Evolutionary conservation across 1,140 invertebrate species (phyloP).

Genomic region (Pomphorhynchus laevis): DNA sequence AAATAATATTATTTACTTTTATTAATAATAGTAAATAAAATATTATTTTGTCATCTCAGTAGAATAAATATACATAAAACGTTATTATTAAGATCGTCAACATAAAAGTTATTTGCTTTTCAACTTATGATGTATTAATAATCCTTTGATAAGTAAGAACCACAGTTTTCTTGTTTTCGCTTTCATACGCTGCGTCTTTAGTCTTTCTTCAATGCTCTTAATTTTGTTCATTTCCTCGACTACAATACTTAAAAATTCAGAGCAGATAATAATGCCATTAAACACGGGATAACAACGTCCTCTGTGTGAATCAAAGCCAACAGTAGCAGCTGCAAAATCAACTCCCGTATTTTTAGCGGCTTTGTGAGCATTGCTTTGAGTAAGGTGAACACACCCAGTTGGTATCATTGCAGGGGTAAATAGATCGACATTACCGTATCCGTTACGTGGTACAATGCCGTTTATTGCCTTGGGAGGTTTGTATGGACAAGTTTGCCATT

Average conservation of each 20-base stretch:
- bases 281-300: conserved; percentile 41
- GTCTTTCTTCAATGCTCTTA: background rate
- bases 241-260: background rate
- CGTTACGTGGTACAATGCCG: conserved; percentile 65
- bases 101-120: conserved; percentile 46
- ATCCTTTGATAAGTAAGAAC: conserved; percentile 41
- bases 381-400: conserved; percentile 50
- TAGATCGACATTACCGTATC: conserved; percentile 83
- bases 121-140: conserved; percentile 43
- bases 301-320: conserved; percentile 60
- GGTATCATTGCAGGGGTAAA: conserved; percentile 75
- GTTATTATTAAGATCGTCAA: no score
- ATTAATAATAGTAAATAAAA: no score
- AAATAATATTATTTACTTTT: no score
- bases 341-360: conserved; percentile 56
- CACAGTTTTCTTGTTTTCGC: conserved; percentile 46
- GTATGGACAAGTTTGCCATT: conserved; percentile 8
- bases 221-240: conserved; percentile 5
- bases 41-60: no score
- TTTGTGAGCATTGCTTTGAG: conserved; percentile 43
- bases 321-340: conserved; percentile 62
- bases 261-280: conserved; percentile 9
- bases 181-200: conserved; percentile 27
- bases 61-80: no score
- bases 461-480: conserved; percentile 11